phyloP scores from a whole-genome alignment of 2,797 vertebrate genomes.

The Pachyuromys duprasi region DNA sequence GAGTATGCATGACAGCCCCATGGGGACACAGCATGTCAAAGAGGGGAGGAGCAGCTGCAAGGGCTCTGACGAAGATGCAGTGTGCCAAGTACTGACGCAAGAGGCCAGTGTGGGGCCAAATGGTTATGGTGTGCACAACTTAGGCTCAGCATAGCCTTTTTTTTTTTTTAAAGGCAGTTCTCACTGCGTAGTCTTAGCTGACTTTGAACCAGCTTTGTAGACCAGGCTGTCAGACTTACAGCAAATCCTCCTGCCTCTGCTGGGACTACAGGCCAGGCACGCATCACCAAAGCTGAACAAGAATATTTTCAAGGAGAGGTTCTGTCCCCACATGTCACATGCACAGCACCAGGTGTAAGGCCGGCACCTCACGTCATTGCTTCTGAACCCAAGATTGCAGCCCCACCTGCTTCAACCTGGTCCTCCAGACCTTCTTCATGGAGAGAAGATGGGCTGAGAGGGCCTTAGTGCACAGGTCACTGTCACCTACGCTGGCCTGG shows the following conservation, averaged over 20 bases:
- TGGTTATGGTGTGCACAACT: too few species aligned
- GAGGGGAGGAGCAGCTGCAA: rapidly evolving
- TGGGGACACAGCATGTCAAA: too few species aligned
- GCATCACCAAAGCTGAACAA: not conserved
- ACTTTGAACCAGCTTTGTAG: not conserved
- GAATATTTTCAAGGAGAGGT: not conserved
- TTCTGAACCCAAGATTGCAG: not conserved
- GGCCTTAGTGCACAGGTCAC: not conserved
- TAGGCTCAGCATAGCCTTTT: not conserved
- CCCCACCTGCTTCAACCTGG: not conserved
- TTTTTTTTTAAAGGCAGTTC: not conserved
- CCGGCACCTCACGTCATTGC: too few species aligned
- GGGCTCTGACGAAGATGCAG: not conserved
- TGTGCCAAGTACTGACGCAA: not conserved
- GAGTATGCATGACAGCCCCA: too few species aligned
- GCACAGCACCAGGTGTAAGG: too few species aligned
- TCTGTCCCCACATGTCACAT: not conserved
- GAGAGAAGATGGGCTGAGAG: not conserved
- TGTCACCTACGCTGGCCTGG: not conserved
- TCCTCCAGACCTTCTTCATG: not conserved
- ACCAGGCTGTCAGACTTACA: not conserved
- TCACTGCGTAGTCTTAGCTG: not conserved
- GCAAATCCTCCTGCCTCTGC: not conserved
- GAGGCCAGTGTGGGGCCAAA: not conserved
- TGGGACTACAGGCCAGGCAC: not conserved